Conservation (phyloP, 2,113 vertebrate species). For the Pangasianodon hypophthalmus region DNA sequence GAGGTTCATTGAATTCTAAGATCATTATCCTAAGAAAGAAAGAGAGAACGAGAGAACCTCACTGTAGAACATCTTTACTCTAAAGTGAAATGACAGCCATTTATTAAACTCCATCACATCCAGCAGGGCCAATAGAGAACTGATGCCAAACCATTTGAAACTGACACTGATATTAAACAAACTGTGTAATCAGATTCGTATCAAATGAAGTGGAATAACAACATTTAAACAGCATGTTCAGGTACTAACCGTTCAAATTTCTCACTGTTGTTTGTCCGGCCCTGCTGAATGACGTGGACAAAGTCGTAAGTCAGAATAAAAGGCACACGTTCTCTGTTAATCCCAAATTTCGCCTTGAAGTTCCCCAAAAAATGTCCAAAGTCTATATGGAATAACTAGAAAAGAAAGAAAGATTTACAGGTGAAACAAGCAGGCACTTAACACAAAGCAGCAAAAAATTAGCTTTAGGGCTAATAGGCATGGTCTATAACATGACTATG, state of each 20-base stretch:
- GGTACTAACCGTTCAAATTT: slow-evolving; percentile 90
- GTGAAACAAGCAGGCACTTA: background rate
- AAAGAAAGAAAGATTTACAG: slow-evolving; percentile 29
- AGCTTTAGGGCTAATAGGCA: background rate
- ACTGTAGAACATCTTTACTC: background rate
- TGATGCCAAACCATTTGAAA: background rate
- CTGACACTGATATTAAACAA: background rate
- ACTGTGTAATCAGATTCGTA: background rate
- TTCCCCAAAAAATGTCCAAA: slow-evolving; percentile 98
- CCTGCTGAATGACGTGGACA: slow-evolving; percentile 97
- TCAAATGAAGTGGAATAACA: background rate
- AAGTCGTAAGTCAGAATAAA: slow-evolving; percentile 98
- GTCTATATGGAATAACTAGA: slow-evolving; percentile 95
- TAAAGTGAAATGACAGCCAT: background rate
- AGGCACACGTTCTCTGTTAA: slow-evolving; percentile 95
- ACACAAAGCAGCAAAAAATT: background rate
- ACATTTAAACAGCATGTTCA: background rate
- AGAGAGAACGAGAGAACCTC: background rate
- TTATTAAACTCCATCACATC: background rate
- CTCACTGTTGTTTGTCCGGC: slow-evolving; percentile 91
- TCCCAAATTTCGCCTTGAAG: slow-evolving; percentile 98
- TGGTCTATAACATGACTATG: background rate
- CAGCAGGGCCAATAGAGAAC: background rate
- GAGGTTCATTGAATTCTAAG: background rate
- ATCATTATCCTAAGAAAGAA: background rate